Evolutionary conservation across 1,140 invertebrate genomes (phyloP), one percentile per base, ranked within the genome.

Genomic region (Ditylenchus dipsaci): DNA sequence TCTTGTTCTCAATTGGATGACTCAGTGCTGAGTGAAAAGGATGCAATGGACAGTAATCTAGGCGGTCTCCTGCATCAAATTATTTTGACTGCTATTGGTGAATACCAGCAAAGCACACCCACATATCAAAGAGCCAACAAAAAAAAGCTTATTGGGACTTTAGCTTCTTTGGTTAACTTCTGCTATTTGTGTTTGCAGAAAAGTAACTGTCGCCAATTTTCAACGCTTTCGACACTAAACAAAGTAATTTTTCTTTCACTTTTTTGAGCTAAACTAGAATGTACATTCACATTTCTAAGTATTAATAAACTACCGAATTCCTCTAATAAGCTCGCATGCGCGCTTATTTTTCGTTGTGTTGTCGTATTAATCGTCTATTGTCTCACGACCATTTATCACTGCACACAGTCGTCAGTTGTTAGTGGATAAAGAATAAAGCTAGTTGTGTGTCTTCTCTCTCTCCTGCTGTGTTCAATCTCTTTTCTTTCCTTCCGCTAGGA

Each of bases 41-140:
- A 82, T 67, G 47, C 64, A n/a, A 74, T 82, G 57, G 80, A 82
- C 60, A 75, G 77, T 15, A 76, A 82, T 68, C 65, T 82, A 59
- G 81, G 81, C 21, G 80, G 80, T 13, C 67, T 82, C 17, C 67
- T 82, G 29, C 80, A 82, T 65, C 76, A 77, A 70, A 72, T 82
- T 27, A 47, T 82, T 33, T 59, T 79, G 56, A 83, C 81, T 1
- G 63, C 76, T 1, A 82, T 42, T 43, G 61, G 42, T 29, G 79
- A 82, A 56, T 83, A 72, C 65, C 78, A 82, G 38, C 53, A 56
- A 27, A 71, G 53, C 43, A 81, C 79, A 21, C 79, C 78, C 19
- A 78, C 76, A 13, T 78, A 81, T 42, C 74, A 77, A 45, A 78
- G 77, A 60, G 62, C 67, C 49, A 71, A 73, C 47, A 63, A 61